Percentiles rank a stretch among this genome's conserved stretches.
Evolutionary conservation across 1,140 invertebrate genomes (phyloP).

Genomic region (Portunus trituberculatus): DNA sequence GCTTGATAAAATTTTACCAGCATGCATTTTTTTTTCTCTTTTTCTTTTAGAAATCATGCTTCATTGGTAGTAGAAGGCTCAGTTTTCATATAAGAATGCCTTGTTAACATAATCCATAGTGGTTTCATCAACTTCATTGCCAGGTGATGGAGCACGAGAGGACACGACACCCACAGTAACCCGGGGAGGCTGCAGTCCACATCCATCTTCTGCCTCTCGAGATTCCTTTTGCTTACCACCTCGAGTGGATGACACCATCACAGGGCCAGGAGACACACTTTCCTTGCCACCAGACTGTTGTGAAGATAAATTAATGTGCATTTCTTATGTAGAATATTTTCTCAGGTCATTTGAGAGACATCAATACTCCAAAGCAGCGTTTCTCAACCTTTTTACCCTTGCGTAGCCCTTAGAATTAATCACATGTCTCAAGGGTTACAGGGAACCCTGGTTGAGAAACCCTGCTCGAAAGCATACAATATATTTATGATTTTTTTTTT

Average conservation of each 20-base stretch:
- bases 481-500: too few species aligned
- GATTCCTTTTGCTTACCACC: background rate
- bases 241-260: conserved; percentile 29
- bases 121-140: conserved; percentile 53
- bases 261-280: background rate
- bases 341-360: too few species aligned
- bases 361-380: too few species aligned
- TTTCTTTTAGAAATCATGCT: background rate
- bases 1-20: too few species aligned
- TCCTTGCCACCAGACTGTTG: background rate
- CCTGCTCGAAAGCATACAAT: too few species aligned
- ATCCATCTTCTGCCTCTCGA: background rate
- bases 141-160: conserved; percentile 55
- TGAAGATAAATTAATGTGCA: background rate
- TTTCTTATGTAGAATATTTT: too few species aligned
- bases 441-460: too few species aligned
- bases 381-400: too few species aligned
- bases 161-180: conserved; percentile 56
- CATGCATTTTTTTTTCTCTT: too few species aligned
- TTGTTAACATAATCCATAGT: conserved; percentile 57
- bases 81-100: conserved; percentile 39
- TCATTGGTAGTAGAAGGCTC: background rate
- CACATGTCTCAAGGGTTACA: too few species aligned
- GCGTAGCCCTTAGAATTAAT: too few species aligned
- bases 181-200: background rate